Conservation (phyloP, 1,140 invertebrate species). For the Leptinotarsa defecta region DNA sequence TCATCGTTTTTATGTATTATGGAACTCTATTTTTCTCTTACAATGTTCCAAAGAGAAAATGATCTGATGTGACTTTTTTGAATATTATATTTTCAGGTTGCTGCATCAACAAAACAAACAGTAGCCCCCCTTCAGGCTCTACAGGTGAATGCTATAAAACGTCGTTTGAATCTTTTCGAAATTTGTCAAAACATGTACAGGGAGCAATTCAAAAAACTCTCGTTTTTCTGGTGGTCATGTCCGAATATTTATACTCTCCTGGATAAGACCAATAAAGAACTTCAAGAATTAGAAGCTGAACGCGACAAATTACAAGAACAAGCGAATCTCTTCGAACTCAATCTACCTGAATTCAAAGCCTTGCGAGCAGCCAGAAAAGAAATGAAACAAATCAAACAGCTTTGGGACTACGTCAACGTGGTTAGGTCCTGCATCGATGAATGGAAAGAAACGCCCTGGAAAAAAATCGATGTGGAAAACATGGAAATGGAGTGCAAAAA, state of each 20-base stretch:
- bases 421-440: constrained; percentile 81
- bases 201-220: constrained; percentile 70
- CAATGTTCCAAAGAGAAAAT: not conserved
- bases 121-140: constrained; percentile 77
- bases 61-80: not conserved
- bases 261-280: constrained; percentile 73
- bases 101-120: constrained; percentile 81
- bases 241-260: constrained; percentile 74
- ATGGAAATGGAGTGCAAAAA: constrained; percentile 95
- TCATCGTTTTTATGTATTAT: too few species aligned
- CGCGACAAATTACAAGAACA: constrained; percentile 72
- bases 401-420: constrained; percentile 90
- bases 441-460: constrained; percentile 93
- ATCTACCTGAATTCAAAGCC: constrained; percentile 79
- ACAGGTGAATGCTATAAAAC: constrained; percentile 66
- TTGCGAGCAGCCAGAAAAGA: constrained; percentile 77
- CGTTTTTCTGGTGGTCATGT: constrained; percentile 75
- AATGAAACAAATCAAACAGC: constrained; percentile 75
- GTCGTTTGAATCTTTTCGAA: constrained; percentile 75
- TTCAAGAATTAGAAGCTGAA: constrained; percentile 71
- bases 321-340: constrained; percentile 84
- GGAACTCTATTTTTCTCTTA: not conserved
- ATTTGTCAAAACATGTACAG: constrained; percentile 76
- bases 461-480: constrained; percentile 88
- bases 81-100: constrained; percentile 55